phyloP scores from a whole-genome alignment of 2,113 vertebrate species.

The Scartelaos histophorus region DNA sequence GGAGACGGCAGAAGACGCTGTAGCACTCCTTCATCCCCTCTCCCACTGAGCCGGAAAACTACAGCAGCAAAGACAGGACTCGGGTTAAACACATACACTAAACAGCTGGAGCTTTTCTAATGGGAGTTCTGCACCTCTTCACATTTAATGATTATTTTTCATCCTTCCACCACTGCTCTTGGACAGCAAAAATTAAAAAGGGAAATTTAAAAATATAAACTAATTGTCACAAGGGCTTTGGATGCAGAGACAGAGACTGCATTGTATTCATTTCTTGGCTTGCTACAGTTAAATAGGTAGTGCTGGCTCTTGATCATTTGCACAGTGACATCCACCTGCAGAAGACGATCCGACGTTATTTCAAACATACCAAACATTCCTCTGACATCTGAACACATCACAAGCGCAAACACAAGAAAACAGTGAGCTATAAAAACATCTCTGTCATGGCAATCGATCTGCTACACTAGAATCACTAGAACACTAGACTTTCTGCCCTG shows the following conservation, averaged over 20 bases:
- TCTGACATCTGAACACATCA: conserved; percentile 15
- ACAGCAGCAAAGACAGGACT: neutral
- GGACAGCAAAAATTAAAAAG: no score
- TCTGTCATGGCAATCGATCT: neutral
- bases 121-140: no score
- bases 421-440: neutral
- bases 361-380: conserved; percentile 34
- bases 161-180: no score
- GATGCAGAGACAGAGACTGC: no score
- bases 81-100: neutral
- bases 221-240: no score
- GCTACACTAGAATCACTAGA: no score
- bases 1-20: conserved; percentile 83
- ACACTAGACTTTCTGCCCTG: no score
- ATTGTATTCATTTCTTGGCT: neutral
- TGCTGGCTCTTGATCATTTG: neutral
- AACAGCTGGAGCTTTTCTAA: neutral
- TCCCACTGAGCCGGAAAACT: conserved; percentile 89
- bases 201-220: no score
- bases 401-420: neutral
- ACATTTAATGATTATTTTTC: no score
- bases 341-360: neutral
- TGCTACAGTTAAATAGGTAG: neutral
- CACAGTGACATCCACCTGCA: neutral
- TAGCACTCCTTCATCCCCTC: conserved; percentile 84